Evolutionary conservation across 2,797 vertebrate species (phyloP), one percentile per base, ranked within the genome.

Genomic region (Ptychobarbus kaznakovi): DNA sequence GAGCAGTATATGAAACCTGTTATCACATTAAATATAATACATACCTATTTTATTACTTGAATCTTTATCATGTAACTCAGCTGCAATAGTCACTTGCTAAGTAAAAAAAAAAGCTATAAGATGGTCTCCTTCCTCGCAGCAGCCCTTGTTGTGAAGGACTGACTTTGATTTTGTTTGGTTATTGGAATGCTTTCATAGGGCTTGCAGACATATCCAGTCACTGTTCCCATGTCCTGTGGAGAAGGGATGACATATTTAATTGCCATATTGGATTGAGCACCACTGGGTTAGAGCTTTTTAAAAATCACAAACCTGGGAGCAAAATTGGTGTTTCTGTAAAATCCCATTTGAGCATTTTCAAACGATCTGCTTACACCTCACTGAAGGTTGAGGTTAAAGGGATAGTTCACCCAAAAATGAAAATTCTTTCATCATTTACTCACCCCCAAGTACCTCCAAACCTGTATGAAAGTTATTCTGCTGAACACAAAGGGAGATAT

Each of bases 31-130:
- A 9, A 42, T 42, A 42, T 42, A 9, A 42, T 42, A 10, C 2
- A 42, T 42, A 42, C 42, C 2, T 44, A 0, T 44, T 11, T 56
- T 81, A 79, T 86, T 85, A 86, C 85, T 87, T 87, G 74, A 68
- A 80, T 63, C 72, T 81, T 86, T 78, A 56, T 82, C 46, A 51
- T 56, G 58, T 80, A 87, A 88, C 58, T 75, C 28, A 74, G 53
- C 73, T 85, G 84, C 86, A 86, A 87, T 88, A 86, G 86, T 76
- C 20, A 49, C 78, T 66, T 75, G 83, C 82, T 88, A 82, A 46
- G 28, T 84, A 6, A 49, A 56, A 76, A 80, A 82, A 79, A 46
- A 77, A 80, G 80, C 80, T 61, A 28, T 65, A 66, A 88, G 32
- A 87, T 81, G 76, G 82, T 81, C 56, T 79, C 42, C n/a, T 72